A percentile compares a stretch with the other conserved stretches of the same genome.
Conservation (phyloP, 2,888 invertebrate species). For the Euplagia quadripunctaria region DNA sequence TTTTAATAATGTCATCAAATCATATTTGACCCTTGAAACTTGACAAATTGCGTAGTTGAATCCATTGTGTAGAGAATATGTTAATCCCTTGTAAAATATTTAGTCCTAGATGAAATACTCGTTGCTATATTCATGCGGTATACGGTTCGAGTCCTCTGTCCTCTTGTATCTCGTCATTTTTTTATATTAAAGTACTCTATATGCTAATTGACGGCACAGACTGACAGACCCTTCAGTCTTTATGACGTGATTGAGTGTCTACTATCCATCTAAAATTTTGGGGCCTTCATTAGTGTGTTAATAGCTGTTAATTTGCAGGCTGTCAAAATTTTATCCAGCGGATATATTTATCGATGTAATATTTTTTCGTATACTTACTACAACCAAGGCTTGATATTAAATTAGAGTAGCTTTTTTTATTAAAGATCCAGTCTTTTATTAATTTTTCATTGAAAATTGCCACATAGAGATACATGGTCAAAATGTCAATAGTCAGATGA, state of each 20-base stretch:
- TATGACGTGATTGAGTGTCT: conserved; percentile 10
- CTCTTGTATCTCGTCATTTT: conserved; percentile 1
- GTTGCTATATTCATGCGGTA: neutral
- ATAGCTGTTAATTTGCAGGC: conserved; percentile 2
- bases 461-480: no score
- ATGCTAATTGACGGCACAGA: conserved; percentile 16
- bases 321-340: neutral
- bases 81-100: neutral
- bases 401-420: neutral
- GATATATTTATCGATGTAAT: neutral
- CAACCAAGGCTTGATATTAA: neutral
- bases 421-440: neutral
- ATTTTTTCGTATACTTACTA: neutral
- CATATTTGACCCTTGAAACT: neutral
- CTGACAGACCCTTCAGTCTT: neutral
- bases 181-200: conserved; percentile 22
- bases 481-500: no score
- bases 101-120: neutral
- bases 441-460: neutral
- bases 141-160: neutral
- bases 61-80: neutral
- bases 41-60: neutral
- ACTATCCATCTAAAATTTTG: conserved; percentile 3
- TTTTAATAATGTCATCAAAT: neutral
- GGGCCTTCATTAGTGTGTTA: conserved; percentile 4